A percentile compares a stretch with the other conserved stretches of the same genome.
Evolutionary conservation across 2,113 vertebrate species (phyloP).

Genomic region (Pelecanus crispus): DNA sequence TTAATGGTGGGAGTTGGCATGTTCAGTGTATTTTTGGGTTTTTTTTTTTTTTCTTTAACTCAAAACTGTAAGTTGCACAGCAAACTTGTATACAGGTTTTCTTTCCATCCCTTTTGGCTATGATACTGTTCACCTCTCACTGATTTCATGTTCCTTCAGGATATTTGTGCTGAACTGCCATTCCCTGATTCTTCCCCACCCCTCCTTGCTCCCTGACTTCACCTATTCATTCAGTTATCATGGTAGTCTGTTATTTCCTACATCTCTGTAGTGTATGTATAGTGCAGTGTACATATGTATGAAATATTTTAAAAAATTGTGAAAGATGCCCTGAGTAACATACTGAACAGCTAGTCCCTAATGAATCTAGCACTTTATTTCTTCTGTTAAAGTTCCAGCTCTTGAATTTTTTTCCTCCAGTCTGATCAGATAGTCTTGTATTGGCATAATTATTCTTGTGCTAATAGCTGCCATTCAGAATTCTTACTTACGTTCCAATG

Average conservation of each 20-base stretch:
- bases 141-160: not conserved
- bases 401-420: accelerated
- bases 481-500: not conserved
- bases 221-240: not conserved
- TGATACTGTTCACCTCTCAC: not conserved
- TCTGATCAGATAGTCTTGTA: not conserved
- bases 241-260: not conserved
- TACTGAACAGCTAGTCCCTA: not conserved
- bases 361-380: not conserved
- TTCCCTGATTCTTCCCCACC: not conserved
- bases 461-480: not conserved
- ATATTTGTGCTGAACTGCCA: not conserved
- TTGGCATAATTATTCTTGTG: not conserved
- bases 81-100: not conserved
- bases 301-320: not conserved
- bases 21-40: not conserved
- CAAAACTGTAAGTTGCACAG: not conserved
- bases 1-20: not conserved
- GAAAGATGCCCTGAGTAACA: not conserved
- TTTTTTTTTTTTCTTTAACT: not conserved
- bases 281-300: not conserved
- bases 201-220: not conserved
- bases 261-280: not conserved
- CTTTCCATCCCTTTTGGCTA: not conserved
- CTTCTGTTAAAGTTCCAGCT: not conserved